Percentiles rank a stretch among this genome's conserved stretches.
phyloP scores from a whole-genome alignment of 2,888 invertebrate species.

The Andrena bucephala region DNA sequence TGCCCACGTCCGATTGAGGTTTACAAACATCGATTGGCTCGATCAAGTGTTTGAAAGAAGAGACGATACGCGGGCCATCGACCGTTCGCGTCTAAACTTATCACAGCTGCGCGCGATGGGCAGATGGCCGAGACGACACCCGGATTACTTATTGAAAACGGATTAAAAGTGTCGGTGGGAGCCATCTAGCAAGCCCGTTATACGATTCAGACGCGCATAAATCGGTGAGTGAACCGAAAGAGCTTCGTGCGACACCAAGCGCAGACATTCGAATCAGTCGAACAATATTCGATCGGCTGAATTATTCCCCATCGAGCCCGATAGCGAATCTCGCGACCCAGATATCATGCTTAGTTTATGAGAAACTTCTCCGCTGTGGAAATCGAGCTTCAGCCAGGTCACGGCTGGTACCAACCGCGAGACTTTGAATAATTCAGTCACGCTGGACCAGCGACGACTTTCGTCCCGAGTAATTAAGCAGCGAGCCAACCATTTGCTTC shows the following conservation, averaged over 20 bases:
- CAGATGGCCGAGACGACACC: slow-evolving; percentile 37
- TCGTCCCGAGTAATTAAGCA: background rate
- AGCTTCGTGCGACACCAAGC: slow-evolving; percentile 14
- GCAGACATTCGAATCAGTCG: slow-evolving; percentile 31
- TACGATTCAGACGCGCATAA: slow-evolving; percentile 47
- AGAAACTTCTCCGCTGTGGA: slow-evolving; percentile 27
- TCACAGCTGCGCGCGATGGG: slow-evolving; percentile 39
- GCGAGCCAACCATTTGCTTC: background rate
- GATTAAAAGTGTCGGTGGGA: slow-evolving; percentile 54
- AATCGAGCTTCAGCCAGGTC: slow-evolving; percentile 5
- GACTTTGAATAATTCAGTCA: slow-evolving; percentile 13
- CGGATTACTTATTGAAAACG: slow-evolving; percentile 63
- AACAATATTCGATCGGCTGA: slow-evolving; percentile 40
- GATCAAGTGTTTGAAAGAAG: slow-evolving; percentile 9
- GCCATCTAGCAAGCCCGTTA: slow-evolving; percentile 28
- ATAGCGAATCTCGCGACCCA: slow-evolving; percentile 47
- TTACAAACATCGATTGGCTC: slow-evolving; percentile 25
- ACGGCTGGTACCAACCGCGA: background rate
- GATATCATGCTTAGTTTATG: slow-evolving; percentile 29
- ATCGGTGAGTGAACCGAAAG: slow-evolving; percentile 42
- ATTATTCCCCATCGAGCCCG: slow-evolving; percentile 52
- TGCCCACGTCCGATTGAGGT: slow-evolving; percentile 4
- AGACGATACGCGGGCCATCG: slow-evolving; percentile 46
- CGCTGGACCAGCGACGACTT: background rate
- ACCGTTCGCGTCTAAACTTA: slow-evolving; percentile 50